phyloP scores from a whole-genome alignment of 2,888 invertebrate species.

The Acrobeloides nanus region DNA sequence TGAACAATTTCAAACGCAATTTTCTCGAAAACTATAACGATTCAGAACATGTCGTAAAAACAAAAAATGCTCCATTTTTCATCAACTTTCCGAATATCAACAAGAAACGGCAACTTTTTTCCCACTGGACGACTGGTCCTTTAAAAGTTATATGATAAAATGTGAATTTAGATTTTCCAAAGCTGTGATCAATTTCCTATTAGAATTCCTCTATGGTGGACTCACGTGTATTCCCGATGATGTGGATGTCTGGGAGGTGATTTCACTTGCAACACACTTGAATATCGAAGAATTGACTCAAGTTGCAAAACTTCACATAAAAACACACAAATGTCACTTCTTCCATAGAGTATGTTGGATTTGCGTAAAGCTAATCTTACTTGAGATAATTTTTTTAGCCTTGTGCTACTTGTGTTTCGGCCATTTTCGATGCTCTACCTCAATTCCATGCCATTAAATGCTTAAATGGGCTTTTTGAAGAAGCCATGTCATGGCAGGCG shows the following conservation, averaged over 20 bases:
- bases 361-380: background rate
- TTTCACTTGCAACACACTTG: conserved; percentile 79
- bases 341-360: conserved; percentile 72
- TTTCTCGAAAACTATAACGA: no score
- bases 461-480: conserved; percentile 36
- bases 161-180: conserved; percentile 71
- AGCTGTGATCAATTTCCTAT: conserved; percentile 77
- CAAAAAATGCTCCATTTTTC: no score
- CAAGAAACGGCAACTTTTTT: no score
- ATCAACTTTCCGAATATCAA: no score
- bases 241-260: conserved; percentile 57
- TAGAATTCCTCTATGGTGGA: conserved; percentile 89
- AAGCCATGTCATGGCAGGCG: conserved; percentile 45
- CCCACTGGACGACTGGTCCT: no score
- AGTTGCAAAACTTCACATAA: conserved; percentile 77
- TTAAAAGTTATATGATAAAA: no score
- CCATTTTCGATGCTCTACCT: conserved; percentile 78
- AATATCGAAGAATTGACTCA: conserved; percentile 83
- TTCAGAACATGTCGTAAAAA: no score
- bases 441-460: conserved; percentile 63
- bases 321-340: conserved; percentile 81
- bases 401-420: conserved; percentile 76
- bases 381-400: conserved; percentile 62
- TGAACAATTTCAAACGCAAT: no score
- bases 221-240: conserved; percentile 76